Evolutionary conservation across 1,140 invertebrate species (phyloP), one percentile per base, ranked within the genome.

Genomic region (Luehdorfia chinensis): DNA sequence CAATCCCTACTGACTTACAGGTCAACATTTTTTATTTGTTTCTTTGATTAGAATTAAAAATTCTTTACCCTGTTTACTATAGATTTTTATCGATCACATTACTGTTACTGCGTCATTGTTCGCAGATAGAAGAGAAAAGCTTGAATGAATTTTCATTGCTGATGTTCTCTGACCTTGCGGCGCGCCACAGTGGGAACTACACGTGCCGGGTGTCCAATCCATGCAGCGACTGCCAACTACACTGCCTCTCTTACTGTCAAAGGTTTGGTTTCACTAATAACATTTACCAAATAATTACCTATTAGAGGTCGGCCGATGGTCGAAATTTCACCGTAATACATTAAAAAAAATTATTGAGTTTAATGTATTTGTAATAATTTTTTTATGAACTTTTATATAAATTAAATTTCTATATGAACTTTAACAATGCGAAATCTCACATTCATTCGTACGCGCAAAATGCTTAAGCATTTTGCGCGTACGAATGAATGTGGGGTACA

Each of bases 191-290:
- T 55, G 94, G 94, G 4, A 90, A 90, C 43, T 96, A 95, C 76
- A 95, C 94, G 0, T 95, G 94, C 73, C 89, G 93, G 11, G 94
- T 93, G 0, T 90, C 91, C 34, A 95, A 95, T n/a, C 71, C 91
- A 89, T 33, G 93, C 93, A 1, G 93, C 93, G 1, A 89, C 89
- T 43, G 91, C 90, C 4, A 93, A 92, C 72, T 93, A 92, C 68
- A 94, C 93, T 0, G 92, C 94, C 0, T 87, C 90, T 46, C 88
- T 96, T 11, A 88, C 91, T 55, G 94, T 96, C 8, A 93, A 93
- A 90, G 93, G 93, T 94, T 76, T 1, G 13, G 4, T 8, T 4
- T 48, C 21, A 32, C n/a, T n/a, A n/a, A n/a, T n/a, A n/a, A n/a
- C n/a, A n/a, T n/a, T n/a, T n/a, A n/a, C n/a, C n/a, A n/a, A n/a